Conservation (phyloP, 2,888 invertebrate genomes). For the Herminia tarsipennalis region DNA sequence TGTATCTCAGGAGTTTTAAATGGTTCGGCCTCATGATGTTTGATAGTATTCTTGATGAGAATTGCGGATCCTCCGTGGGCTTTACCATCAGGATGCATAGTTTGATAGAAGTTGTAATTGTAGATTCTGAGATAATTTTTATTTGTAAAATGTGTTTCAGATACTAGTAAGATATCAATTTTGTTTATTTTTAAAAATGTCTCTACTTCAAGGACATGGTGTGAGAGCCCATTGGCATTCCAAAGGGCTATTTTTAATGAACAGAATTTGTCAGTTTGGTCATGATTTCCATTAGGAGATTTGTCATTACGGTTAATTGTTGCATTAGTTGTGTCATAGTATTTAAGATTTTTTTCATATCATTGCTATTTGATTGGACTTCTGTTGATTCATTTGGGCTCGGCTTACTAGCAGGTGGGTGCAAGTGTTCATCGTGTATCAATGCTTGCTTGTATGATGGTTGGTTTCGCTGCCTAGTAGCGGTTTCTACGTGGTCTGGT, state of each 20-base stretch:
- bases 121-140: too few species aligned
- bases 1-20: not conserved
- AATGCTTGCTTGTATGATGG: not conserved
- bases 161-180: slow-evolving; percentile 6
- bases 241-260: slow-evolving; percentile 10
- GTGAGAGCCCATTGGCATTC: too few species aligned
- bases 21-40: not conserved
- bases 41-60: not conserved
- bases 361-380: not conserved
- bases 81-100: too few species aligned
- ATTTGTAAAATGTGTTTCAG: too few species aligned
- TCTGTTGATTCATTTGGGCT: not conserved
- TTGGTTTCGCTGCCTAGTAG: not conserved
- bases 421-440: not conserved
- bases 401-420: not conserved
- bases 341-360: not conserved
- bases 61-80: not conserved
- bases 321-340: slow-evolving; percentile 16
- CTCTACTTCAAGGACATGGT: slow-evolving; percentile 11
- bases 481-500: not conserved
- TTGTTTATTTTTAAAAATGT: slow-evolving; percentile 6
- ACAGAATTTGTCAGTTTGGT: slow-evolving; percentile 5
- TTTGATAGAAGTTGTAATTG: too few species aligned
- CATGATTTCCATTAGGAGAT: slow-evolving; percentile 14
- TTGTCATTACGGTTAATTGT: slow-evolving; percentile 13